phyloP scores from a whole-genome alignment of 2,888 invertebrate species.

The Himalopsyche japonica region DNA sequence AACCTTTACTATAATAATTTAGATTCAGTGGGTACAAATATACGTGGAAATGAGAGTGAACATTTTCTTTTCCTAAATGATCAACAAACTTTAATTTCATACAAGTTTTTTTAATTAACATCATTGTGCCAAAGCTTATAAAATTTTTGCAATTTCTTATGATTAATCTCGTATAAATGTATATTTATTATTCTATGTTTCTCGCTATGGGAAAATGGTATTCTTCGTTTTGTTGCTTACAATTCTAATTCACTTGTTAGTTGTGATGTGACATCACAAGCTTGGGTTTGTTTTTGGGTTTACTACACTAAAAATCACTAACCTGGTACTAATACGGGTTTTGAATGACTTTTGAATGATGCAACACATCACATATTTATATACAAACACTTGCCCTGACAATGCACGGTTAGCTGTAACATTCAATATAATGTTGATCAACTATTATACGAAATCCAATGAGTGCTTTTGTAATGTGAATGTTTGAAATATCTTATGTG shows the following conservation, averaged over 20 bases:
- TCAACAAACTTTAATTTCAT: too few species aligned
- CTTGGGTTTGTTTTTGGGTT: slow-evolving; percentile 1
- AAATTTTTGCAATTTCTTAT: too few species aligned
- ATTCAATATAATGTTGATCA: too few species aligned
- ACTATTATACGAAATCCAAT: background rate
- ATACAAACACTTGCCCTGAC: background rate
- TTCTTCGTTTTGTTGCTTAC: background rate
- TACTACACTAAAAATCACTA: background rate
- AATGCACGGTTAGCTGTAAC: background rate
- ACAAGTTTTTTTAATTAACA: too few species aligned
- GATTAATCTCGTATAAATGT: too few species aligned
- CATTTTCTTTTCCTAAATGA: too few species aligned
- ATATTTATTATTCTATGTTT: background rate
- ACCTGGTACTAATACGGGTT: background rate
- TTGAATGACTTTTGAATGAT: background rate
- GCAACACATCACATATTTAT: background rate
- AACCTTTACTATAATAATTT: too few species aligned
- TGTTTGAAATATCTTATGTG: too few species aligned
- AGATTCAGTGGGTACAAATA: too few species aligned
- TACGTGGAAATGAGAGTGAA: too few species aligned
- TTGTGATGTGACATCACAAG: background rate
- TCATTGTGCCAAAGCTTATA: too few species aligned
- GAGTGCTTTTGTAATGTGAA: background rate
- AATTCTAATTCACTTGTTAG: background rate
- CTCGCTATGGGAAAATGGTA: background rate